Percentiles rank a stretch among this genome's conserved stretches.
These are phyloP conservation scores for Oncorhynchus masou DNA, from an alignment of 2,113 vertebrate genomes.

Conservation along the genomic window DNA sequence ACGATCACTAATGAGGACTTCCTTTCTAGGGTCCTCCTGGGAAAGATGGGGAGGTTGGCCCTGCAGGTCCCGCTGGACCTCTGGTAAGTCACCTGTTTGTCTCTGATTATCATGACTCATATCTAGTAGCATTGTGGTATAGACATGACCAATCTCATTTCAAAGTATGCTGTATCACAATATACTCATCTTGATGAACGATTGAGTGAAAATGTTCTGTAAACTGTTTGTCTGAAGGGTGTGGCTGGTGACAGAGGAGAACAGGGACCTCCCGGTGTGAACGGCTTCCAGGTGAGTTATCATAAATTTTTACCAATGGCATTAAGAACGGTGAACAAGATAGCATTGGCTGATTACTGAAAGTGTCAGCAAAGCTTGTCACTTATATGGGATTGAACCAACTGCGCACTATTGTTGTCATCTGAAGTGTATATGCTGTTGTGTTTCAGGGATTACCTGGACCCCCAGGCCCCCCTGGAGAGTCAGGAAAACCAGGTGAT, in stretches of 20 bases:
- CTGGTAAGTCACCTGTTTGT: conserved; percentile 73
- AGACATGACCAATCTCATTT: no score
- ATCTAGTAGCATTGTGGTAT: no score
- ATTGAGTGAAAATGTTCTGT: no score
- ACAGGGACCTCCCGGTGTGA: conserved; percentile 93
- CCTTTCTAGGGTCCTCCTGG: conserved; percentile 88
- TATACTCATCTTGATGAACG: no score
- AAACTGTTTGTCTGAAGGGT: conserved; percentile 72
- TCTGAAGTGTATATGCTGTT: neutral
- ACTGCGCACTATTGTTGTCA: neutral
- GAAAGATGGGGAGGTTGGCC: conserved; percentile 97
- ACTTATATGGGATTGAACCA: neutral
- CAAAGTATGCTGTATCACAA: neutral
- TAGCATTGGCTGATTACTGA: neutral
- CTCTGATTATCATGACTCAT: neutral
- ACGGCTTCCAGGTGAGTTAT: conserved; percentile 88
- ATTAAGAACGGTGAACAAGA: no score
- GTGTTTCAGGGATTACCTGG: conserved; percentile 88
- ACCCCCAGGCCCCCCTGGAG: conserved; percentile 92
- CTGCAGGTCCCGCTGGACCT: conserved; percentile 89
- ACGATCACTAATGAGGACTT: conserved; percentile 17
- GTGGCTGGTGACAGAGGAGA: conserved; percentile 95
- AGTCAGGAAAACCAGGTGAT: conserved; percentile 93
- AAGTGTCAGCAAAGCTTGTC: no score
- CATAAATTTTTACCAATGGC: neutral